Base-by-base conservation (phyloP, 2,113 vertebrate genomes). In the Pimephales promelas region DNA sequence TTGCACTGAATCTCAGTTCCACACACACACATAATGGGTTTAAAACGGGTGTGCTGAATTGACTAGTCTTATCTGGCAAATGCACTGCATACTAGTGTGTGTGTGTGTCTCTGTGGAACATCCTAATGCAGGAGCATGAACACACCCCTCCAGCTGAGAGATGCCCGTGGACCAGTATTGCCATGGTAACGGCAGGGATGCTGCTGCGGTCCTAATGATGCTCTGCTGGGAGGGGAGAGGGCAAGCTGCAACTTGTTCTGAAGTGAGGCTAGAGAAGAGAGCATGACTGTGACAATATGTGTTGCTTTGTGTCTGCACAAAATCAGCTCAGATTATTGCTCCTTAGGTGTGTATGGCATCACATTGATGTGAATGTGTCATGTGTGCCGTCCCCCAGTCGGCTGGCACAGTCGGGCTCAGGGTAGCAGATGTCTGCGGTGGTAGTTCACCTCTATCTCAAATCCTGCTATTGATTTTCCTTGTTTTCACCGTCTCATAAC, bases 131-230 rank as follows among this genome's bases (percentile, higher is more conserved):
- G 22, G 20, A 81, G 40, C 61, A 47, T 75, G 61, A 81, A 81
- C 68, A 57, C 36, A 68, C 64, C 64, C 34, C 62, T 26, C 80
- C 78, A 54, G 62, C 34, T 75, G 34, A 71, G 26, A 82, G 72
- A 82, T 24, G 43, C 47, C 72, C 20, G 22, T 20, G 34, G 52
- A 71, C 9, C 78, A 61, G 26, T 36, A 26, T 85, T 3, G 6
- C 83, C 87, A 77, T 86, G 89, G 89, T 57, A 86, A 88, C 59
- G 52, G 61, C 56, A 70, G 83, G 85, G 84, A 85, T 86, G 87
- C 89, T 88, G 80, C 79, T 80, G n/a, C 87, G 84, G 83, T 82
- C 83, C 34, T 84, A 84, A 86, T 86, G 87, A 88, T 80, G 57
- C 73, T 28, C 73, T 74, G n/a, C 62, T n/a, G 40, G 87, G 81